A percentile compares a stretch with the other conserved stretches of the same genome.
Conservation (phyloP, 2,797 vertebrate genomes). For the Periparus ater region DNA sequence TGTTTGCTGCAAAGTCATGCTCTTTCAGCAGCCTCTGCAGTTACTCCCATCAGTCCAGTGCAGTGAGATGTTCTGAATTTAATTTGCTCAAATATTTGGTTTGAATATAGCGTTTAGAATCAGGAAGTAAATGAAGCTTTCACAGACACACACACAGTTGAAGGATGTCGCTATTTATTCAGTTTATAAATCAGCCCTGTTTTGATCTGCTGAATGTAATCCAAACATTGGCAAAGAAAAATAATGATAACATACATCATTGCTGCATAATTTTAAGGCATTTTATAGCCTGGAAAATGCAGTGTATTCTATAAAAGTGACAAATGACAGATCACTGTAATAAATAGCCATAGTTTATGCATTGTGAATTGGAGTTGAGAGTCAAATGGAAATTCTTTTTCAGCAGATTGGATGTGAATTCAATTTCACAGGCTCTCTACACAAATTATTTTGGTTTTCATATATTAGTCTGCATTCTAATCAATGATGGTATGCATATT, state of each 20-base stretch:
- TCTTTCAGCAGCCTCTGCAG: not conserved
- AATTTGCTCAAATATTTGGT: slow-evolving; percentile 64
- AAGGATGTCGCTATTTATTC: slow-evolving; percentile 73
- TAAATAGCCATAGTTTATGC: slow-evolving; percentile 70
- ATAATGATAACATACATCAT: slow-evolving; percentile 73
- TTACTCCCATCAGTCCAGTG: slow-evolving; percentile 7
- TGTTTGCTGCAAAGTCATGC: not conserved
- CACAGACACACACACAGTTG: slow-evolving; percentile 41
- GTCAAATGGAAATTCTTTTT: slow-evolving; percentile 56
- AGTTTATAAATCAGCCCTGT: slow-evolving; percentile 72
- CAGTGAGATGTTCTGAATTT: slow-evolving; percentile 9
- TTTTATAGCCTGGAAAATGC: slow-evolving; percentile 75
- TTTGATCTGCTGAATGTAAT: slow-evolving; percentile 68
- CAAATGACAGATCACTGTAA: slow-evolving; percentile 72
- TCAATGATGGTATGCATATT: not conserved
- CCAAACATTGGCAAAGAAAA: slow-evolving; percentile 70
- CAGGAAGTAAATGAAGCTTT: slow-evolving; percentile 68
- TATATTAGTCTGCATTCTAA: slow-evolving; percentile 54
- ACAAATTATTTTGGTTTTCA: slow-evolving; percentile 50
- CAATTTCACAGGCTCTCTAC: slow-evolving; percentile 31
- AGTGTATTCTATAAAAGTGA: slow-evolving; percentile 74
- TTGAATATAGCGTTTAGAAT: slow-evolving; percentile 60
- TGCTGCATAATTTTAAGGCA: slow-evolving; percentile 73
- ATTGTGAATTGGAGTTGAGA: slow-evolving; percentile 64
- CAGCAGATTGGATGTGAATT: slow-evolving; percentile 47